A percentile compares a stretch with the other conserved stretches of the same genome.
phyloP scores from a whole-genome alignment of 2,797 vertebrate genomes.

The Spea hammondii region DNA sequence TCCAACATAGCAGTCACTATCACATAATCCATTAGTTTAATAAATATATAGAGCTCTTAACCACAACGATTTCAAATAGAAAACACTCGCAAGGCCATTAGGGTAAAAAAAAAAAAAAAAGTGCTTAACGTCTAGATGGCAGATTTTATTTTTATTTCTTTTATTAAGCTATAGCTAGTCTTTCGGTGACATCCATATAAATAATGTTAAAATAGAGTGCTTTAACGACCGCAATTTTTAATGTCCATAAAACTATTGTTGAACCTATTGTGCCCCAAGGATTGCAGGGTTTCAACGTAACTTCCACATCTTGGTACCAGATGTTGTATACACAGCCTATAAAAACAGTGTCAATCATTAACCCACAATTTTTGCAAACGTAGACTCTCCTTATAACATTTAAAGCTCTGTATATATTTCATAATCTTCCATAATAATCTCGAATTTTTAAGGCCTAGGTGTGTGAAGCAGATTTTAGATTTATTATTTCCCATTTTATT shows the following conservation, averaged over 20 bases:
- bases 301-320: conserved; percentile 19
- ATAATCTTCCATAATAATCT: background rate
- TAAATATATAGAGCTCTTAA: background rate
- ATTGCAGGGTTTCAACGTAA: background rate
- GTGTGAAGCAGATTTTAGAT: background rate
- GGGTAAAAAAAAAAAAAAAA: background rate
- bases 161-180: conserved; percentile 2
- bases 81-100: background rate
- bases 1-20: background rate
- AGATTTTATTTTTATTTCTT: background rate
- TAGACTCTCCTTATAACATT: background rate
- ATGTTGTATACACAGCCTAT: conserved; percentile 16
- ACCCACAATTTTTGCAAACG: background rate
- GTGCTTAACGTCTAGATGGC: background rate
- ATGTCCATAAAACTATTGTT: conserved; percentile 24
- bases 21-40: background rate
- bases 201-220: conserved; percentile 27
- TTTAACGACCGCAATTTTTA: conserved; percentile 16
- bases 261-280: conserved; percentile 17
- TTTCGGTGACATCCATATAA: conserved; percentile 27
- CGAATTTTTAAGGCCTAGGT: too few relatives aligned
- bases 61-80: background rate
- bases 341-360: conserved; percentile 17
- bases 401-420: background rate
- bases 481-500: background rate